phyloP scores from a whole-genome alignment of 2,113 vertebrate genomes.

The Rhea pennata region DNA sequence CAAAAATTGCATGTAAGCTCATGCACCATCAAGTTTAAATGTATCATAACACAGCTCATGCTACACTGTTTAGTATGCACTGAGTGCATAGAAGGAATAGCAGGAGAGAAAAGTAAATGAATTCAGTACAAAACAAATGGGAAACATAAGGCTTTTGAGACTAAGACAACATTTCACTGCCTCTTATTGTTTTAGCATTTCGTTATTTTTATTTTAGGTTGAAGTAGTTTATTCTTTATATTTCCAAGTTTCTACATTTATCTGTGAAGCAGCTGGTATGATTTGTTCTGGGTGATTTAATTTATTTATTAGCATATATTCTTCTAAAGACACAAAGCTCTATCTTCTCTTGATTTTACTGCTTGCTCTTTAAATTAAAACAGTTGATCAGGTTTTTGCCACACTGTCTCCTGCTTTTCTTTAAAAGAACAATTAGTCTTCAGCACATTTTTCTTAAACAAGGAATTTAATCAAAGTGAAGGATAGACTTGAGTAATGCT shows the following conservation, averaged over 20 bases:
- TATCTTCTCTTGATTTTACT: conserved; percentile 46
- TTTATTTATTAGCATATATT: conserved; percentile 65
- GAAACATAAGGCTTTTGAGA: conserved; percentile 47
- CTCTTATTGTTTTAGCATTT: conserved; percentile 18
- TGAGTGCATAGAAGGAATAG: background rate
- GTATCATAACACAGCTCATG: background rate
- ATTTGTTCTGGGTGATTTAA: conserved; percentile 64
- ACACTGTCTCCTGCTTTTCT: background rate
- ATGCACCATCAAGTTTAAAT: background rate
- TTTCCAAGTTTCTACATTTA: conserved; percentile 30
- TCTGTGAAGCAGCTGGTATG: conserved; percentile 47
- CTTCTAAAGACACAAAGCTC: conserved; percentile 47
- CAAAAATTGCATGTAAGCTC: background rate
- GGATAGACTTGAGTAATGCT: background rate
- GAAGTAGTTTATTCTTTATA: conserved; percentile 40
- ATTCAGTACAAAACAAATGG: conserved; percentile 31
- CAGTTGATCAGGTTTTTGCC: conserved; percentile 21
- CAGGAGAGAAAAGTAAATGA: conserved; percentile 32
- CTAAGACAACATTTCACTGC: conserved; percentile 42
- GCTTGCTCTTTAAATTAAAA: conserved; percentile 44
- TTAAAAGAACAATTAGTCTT: conserved; percentile 26
- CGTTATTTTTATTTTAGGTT: conserved; percentile 34
- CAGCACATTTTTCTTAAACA: background rate
- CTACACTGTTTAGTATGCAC: conserved; percentile 20
- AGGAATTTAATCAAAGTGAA: background rate